Conservation (phyloP, 2,888 invertebrate genomes). For the Mongoloraphidia duomilia region DNA sequence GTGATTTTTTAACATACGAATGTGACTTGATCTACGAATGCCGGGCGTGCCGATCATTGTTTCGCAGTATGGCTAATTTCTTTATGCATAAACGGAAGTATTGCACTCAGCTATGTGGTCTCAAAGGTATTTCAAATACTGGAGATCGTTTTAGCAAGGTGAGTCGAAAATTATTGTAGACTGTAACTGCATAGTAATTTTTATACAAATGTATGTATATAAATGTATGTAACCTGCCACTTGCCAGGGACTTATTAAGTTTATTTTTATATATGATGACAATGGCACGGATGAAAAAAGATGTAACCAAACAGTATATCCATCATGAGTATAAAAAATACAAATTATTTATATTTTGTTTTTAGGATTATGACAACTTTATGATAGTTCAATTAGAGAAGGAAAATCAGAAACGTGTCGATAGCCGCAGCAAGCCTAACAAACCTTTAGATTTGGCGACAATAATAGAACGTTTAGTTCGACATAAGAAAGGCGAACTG, state of each 20-base stretch:
- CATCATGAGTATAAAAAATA: no score
- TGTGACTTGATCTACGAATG: slow-evolving; percentile 86
- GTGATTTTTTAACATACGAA: slow-evolving; percentile 60
- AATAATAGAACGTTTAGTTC: slow-evolving; percentile 4
- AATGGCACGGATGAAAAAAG: no score
- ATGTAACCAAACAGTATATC: no score
- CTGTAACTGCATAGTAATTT: no score
- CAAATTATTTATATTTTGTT: slow-evolving; percentile 6
- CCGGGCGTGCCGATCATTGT: slow-evolving; percentile 71
- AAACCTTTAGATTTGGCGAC: slow-evolving; percentile 19
- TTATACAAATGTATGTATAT: no score
- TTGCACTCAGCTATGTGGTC: slow-evolving; percentile 47
- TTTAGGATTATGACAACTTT: slow-evolving; percentile 31
- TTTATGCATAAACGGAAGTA: slow-evolving; percentile 79
- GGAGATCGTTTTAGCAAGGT: neutral
- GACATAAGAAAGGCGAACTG: neutral
- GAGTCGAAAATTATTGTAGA: no score
- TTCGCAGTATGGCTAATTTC: slow-evolving; percentile 76
- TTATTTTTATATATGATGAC: no score
- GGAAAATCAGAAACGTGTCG: slow-evolving; percentile 23
- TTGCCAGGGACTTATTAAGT: neutral
- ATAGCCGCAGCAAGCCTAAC: slow-evolving; percentile 24
- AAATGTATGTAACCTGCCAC: no score
- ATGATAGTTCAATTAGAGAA: slow-evolving; percentile 36
- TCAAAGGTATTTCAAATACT: no score